Base-by-base conservation (phyloP, 2,113 vertebrate genomes). In the Odocoileus hemionus region DNA sequence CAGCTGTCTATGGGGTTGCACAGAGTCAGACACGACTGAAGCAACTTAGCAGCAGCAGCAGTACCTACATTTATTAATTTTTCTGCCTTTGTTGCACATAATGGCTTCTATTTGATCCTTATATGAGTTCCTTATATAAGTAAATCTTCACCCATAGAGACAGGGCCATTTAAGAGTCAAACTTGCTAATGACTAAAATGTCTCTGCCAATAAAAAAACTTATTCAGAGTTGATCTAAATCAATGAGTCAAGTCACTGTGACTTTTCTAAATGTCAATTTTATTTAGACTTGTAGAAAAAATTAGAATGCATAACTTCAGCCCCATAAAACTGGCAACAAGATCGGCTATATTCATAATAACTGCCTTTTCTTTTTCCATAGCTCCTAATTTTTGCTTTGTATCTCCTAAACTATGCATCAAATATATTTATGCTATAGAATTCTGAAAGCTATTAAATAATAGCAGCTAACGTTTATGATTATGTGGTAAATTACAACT, bases 261-360 rank as follows among this genome's bases (percentile, higher is more conserved):
- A 80, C 57, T 84, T 92, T 96, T 90, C 76, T 58, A 97, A 95
- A 96, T 95, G 57, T 64, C 94, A 80, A 54, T 96, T 95, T 96
- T 93, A 92, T 91, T 97, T 95, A 94, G 43, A 52, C 9, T 90
- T 67, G 54, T 9, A 92, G 21, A 30, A 89, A 92, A 83, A 16
- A 61, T 23, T 30, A 85, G 30, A 84, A 91, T 85, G 52, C 3
- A 23, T 54, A 94, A 70, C 86, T 87, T 92, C 86, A 96, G 60
- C 54, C n/a, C 17, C 2, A 52, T 33, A 57, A 19, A 54, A 67
- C 25, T 83, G 36, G 17, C 25, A 90, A 67, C 1, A 87, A 39
- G 9, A 70, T 91, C 19, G 88, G 21, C 30, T 92, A 25, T 39
- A 33, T 61, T 74, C 8, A n/a, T 28, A n/a, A 54, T 19, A 3